Conservation (phyloP, 1,140 invertebrate species). For the Mylabris phalerata region DNA sequence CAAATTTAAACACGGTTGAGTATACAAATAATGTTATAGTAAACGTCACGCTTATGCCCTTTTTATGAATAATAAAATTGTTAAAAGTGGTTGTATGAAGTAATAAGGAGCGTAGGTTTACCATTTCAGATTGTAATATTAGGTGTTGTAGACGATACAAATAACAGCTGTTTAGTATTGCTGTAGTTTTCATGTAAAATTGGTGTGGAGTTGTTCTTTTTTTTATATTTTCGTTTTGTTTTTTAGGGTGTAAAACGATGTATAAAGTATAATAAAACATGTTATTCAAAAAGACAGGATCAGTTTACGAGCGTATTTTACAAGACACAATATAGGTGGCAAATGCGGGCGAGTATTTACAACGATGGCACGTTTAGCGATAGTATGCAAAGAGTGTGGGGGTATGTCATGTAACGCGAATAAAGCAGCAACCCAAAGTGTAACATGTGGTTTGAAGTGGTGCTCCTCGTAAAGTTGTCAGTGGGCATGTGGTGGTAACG, state of each 20-base stretch:
- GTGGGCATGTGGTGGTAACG: conserved; percentile 40
- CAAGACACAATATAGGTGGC: conserved; percentile 13
- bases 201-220: conserved; percentile 1
- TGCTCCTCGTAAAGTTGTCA: conserved; percentile 40
- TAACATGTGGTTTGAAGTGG: conserved; percentile 40
- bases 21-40: conserved; percentile 8
- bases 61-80: conserved; percentile 20
- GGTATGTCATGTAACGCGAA: conserved; percentile 33
- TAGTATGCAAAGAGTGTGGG: conserved; percentile 21
- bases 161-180: conserved; percentile 18
- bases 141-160: conserved; percentile 16
- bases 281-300: conserved; percentile 18
- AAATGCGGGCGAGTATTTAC: conserved; percentile 16
- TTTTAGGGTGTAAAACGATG: conserved; percentile 13
- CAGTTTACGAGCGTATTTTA: conserved; percentile 10
- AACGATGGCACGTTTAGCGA: conserved; percentile 22
- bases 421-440: conserved; percentile 36
- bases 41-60: conserved; percentile 2
- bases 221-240: conserved; percentile 10
- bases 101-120: conserved; percentile 11
- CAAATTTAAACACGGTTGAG: too few relatives aligned
- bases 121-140: conserved; percentile 18
- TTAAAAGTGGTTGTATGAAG: conserved; percentile 11
- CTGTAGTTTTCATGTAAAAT: conserved; percentile 11
- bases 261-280: conserved; percentile 16